Evolutionary conservation across 2,888 invertebrate genomes (phyloP).

Genomic region (Silvanus unidentatus): DNA sequence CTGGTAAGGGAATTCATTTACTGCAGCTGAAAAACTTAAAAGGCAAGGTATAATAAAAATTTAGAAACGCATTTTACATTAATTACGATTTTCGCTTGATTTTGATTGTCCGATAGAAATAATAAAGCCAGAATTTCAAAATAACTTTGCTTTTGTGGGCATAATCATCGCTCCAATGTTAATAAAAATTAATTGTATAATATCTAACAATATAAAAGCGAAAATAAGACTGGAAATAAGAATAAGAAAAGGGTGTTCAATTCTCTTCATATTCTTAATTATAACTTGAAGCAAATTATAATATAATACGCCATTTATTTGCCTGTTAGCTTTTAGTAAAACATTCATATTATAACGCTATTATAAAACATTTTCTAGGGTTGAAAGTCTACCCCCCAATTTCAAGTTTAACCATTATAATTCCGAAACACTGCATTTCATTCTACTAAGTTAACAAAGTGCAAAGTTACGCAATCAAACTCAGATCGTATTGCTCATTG

Average conservation of each 20-base stretch:
- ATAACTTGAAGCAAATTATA: slow-evolving; percentile 26
- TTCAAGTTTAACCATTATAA: slow-evolving; percentile 43
- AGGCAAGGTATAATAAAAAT: too few species aligned
- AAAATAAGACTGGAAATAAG: too few species aligned
- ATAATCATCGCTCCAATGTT: too few species aligned
- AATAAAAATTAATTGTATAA: too few species aligned
- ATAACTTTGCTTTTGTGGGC: too few species aligned
- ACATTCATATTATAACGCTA: slow-evolving; percentile 29
- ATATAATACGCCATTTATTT: slow-evolving; percentile 33
- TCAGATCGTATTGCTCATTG: slow-evolving; percentile 28
- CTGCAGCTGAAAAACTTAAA: too few species aligned
- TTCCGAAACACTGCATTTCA: slow-evolving; percentile 43
- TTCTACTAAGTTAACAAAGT: slow-evolving; percentile 41
- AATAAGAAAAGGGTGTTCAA: background rate
- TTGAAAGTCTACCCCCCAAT: slow-evolving; percentile 34
- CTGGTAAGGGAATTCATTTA: too few species aligned
- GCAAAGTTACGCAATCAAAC: slow-evolving; percentile 44
- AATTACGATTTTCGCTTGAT: too few species aligned
- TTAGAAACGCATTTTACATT: too few species aligned
- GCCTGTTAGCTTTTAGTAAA: slow-evolving; percentile 27
- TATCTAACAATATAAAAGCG: too few species aligned
- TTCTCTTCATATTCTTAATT: slow-evolving; percentile 15
- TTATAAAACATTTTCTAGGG: slow-evolving; percentile 35
- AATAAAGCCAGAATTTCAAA: too few species aligned
- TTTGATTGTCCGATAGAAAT: too few species aligned